phyloP scores from a whole-genome alignment of 2,797 vertebrate species.

The Dermochelys coriacea region DNA sequence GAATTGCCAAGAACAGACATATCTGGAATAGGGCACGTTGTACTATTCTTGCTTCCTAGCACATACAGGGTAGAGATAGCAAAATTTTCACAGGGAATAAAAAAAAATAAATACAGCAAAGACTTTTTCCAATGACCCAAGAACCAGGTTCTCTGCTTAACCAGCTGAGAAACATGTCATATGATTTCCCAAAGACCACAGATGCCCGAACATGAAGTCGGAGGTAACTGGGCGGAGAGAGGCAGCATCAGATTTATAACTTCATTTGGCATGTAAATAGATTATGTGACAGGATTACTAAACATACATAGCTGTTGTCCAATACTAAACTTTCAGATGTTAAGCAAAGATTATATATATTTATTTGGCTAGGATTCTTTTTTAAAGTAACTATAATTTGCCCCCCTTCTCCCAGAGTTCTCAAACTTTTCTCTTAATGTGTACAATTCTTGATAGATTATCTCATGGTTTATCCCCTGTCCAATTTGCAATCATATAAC shows the following conservation, averaged over 20 bases:
- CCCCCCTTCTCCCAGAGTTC: not conserved
- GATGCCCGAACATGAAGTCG: not conserved
- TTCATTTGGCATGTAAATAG: too few relatives aligned
- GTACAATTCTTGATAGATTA: not conserved
- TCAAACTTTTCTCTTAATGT: not conserved
- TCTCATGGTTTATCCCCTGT: too few relatives aligned
- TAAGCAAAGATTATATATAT: not conserved
- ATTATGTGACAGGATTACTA: not conserved
- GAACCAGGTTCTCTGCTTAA: not conserved
- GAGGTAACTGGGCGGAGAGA: not conserved
- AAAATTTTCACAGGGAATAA: not conserved
- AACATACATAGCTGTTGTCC: not conserved
- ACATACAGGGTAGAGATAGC: not conserved
- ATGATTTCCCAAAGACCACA: not conserved
- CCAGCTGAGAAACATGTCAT: not conserved
- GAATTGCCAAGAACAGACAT: not conserved
- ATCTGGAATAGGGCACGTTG: not conserved
- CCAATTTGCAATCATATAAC: not conserved
- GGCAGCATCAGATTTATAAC: not conserved
- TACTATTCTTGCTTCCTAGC: not conserved
- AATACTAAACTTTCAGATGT: not conserved
- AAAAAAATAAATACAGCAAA: not conserved
- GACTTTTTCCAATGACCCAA: not conserved
- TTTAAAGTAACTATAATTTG: not conserved
- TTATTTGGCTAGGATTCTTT: not conserved